Percentiles rank a stretch among this genome's conserved stretches.
Conservation (phyloP, 1,140 invertebrate species). For the Lutraria rhynchaena region DNA sequence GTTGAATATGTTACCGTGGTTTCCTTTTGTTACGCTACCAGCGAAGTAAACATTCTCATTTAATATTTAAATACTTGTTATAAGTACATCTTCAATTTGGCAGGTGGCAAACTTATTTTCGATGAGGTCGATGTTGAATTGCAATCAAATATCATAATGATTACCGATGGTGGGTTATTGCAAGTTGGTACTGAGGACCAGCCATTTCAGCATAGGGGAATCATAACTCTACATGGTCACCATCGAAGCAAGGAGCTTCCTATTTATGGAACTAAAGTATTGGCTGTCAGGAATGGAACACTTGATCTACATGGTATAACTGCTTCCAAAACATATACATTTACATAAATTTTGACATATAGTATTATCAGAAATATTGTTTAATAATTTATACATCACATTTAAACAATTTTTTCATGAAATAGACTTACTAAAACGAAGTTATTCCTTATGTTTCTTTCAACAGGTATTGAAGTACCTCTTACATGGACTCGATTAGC, state of each 20-base stretch:
- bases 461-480: constrained; percentile 60
- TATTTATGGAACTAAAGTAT: constrained; percentile 77
- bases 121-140: constrained; percentile 75
- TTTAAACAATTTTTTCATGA: too few species aligned
- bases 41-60: too few species aligned
- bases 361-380: too few species aligned
- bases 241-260: constrained; percentile 72
- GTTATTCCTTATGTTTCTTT: too few species aligned
- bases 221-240: constrained; percentile 75
- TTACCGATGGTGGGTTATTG: constrained; percentile 73
- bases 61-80: neutral
- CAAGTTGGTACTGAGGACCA: constrained; percentile 76
- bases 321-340: too few species aligned
- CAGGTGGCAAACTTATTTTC: constrained; percentile 74
- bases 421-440: too few species aligned
- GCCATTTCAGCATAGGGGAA: constrained; percentile 76
- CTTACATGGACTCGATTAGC: constrained; percentile 69
- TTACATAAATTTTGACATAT: too few species aligned
- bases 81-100: neutral
- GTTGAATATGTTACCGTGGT: too few species aligned
- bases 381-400: too few species aligned
- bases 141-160: constrained; percentile 75
- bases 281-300: constrained; percentile 77
- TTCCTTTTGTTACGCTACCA: too few species aligned
- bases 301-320: constrained; percentile 78